A percentile compares a stretch with the other conserved stretches of the same genome.
Conservation (phyloP, 2,888 invertebrate species). For the Ennomos fuscantarius region DNA sequence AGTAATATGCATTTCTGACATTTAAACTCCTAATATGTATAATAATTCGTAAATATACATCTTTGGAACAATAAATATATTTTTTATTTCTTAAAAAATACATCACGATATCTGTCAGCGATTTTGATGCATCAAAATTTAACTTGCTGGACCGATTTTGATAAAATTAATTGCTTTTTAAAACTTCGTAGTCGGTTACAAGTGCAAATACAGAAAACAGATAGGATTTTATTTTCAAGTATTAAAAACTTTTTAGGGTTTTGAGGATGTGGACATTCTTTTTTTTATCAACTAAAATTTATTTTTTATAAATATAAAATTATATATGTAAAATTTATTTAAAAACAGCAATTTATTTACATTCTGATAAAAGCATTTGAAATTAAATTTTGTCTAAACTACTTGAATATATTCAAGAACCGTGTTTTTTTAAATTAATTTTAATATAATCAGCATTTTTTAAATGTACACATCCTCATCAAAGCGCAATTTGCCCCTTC, state of each 20-base stretch:
- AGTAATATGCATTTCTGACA: conserved; percentile 32
- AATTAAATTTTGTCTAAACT: no score
- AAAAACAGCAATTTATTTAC: not conserved
- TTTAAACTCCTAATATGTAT: conserved; percentile 28
- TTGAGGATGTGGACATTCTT: conserved; percentile 29
- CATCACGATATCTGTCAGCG: conserved; percentile 31
- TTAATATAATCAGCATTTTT: conserved; percentile 11
- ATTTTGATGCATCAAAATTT: conserved; percentile 39
- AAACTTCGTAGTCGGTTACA: conserved; percentile 40
- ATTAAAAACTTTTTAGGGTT: conserved; percentile 4
- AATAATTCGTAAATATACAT: conserved; percentile 38
- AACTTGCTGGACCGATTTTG: conserved; percentile 26
- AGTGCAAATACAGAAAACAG: conserved; percentile 35
- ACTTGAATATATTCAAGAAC: no score
- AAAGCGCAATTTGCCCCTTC: conserved; percentile 33
- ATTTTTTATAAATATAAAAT: no score
- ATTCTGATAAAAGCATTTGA: not conserved
- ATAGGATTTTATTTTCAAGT: conserved; percentile 11
- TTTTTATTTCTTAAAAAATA: conserved; percentile 28
- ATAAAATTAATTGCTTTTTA: not conserved
- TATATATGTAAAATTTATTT: no score
- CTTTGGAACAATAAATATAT: conserved; percentile 26
- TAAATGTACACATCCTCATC: conserved; percentile 26
- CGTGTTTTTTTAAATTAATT: not conserved
- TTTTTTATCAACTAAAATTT: not conserved